phyloP scores from a whole-genome alignment of 2,888 invertebrate genomes.

The Omphaloscelis lunosa region DNA sequence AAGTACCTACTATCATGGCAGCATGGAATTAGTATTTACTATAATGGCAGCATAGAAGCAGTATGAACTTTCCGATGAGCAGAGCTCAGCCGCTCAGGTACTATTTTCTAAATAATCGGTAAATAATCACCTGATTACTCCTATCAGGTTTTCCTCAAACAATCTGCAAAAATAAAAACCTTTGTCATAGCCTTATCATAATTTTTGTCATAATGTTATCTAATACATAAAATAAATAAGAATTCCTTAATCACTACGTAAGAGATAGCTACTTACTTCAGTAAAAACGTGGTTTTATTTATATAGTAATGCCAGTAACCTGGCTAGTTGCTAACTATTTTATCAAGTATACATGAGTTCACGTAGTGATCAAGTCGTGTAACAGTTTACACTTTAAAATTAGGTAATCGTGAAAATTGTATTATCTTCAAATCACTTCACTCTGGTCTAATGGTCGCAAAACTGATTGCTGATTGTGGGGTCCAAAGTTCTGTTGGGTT shows the following conservation, averaged over 20 bases:
- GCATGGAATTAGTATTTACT: too few relatives aligned
- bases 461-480: background rate
- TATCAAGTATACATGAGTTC: conserved; percentile 44
- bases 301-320: conserved; percentile 4
- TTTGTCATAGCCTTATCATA: conserved; percentile 13
- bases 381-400: conserved; percentile 1
- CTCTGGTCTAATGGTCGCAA: too few relatives aligned
- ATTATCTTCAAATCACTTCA: too few relatives aligned
- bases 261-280: conserved; percentile 37
- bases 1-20: too few relatives aligned
- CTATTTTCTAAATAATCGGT: background rate
- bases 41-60: too few relatives aligned
- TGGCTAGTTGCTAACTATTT: conserved; percentile 28
- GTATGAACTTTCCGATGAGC: too few relatives aligned
- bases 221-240: conserved; percentile 26
- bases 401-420: conserved; percentile 33
- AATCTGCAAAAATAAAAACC: background rate
- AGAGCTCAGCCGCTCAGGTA: too few relatives aligned
- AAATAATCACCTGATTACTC: conserved; percentile 2
- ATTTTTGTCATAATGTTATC: conserved; percentile 39
- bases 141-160: background rate
- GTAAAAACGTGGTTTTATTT: conserved; percentile 21
- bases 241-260: conserved; percentile 28
- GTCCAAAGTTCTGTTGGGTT: background rate
- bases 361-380: conserved; percentile 33